These are phyloP conservation scores for Bursaphelenchus mucronatus DNA, from an alignment of 1,140 invertebrate genomes.

Conservation along the genomic window DNA sequence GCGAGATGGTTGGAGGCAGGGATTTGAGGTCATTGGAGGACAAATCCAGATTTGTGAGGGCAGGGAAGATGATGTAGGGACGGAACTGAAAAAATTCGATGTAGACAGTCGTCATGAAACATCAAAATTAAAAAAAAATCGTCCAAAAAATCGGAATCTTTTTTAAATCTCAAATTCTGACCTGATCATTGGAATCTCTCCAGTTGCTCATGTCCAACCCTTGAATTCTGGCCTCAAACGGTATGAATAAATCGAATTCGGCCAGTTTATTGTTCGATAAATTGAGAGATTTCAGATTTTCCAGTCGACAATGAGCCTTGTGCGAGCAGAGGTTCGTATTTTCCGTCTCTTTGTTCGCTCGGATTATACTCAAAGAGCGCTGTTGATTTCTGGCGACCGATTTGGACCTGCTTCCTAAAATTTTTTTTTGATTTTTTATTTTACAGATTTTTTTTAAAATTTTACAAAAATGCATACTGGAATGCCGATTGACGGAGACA, in stretches of 20 bases:
- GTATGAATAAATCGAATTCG: slow-evolving; percentile 45
- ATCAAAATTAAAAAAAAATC: too few species aligned
- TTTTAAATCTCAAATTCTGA: too few species aligned
- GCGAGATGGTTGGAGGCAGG: slow-evolving; percentile 78
- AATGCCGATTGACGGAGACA: slow-evolving; percentile 24
- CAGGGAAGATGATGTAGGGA: slow-evolving; percentile 77
- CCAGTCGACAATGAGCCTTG: slow-evolving; percentile 74
- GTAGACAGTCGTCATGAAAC: not conserved
- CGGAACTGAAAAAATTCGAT: slow-evolving; percentile 15
- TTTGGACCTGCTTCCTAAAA: slow-evolving; percentile 53
- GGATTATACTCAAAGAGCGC: slow-evolving; percentile 39
- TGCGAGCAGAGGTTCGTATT: slow-evolving; percentile 68
- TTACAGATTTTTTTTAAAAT: slow-evolving; percentile 22
- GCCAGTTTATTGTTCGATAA: slow-evolving; percentile 78
- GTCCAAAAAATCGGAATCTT: too few species aligned
- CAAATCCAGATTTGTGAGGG: slow-evolving; percentile 87
- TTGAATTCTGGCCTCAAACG: slow-evolving; percentile 67
- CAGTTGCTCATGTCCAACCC: slow-evolving; percentile 71
- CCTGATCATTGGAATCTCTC: not conserved
- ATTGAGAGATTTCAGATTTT: slow-evolving; percentile 75
- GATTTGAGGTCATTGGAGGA: slow-evolving; percentile 77
- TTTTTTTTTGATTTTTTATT: slow-evolving; percentile 5
- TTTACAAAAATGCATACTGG: slow-evolving; percentile 20
- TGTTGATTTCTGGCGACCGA: slow-evolving; percentile 56
- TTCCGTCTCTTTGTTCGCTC: slow-evolving; percentile 21